These are phyloP conservation scores for Muschampia plurimacula DNA, from an alignment of 2,888 invertebrate genomes.

Conservation along the genomic window DNA sequence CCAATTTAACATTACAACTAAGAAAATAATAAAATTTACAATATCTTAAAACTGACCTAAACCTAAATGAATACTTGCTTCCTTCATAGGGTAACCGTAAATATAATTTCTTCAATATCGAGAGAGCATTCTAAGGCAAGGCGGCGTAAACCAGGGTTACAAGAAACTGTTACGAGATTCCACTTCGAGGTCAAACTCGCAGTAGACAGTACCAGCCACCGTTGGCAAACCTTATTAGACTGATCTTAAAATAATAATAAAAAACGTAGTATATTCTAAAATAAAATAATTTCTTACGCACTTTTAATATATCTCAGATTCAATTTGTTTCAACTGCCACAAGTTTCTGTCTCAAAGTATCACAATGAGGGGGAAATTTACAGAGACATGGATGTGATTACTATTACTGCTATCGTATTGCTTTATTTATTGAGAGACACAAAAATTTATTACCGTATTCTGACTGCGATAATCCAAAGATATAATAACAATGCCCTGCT, in stretches of 20 bases:
- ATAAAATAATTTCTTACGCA: slow-evolving; percentile 28
- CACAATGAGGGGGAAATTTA: slow-evolving; percentile 44
- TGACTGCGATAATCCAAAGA: slow-evolving; percentile 20
- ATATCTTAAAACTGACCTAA: slow-evolving; percentile 66
- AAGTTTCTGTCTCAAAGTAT: slow-evolving; percentile 40
- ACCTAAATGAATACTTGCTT: slow-evolving; percentile 83
- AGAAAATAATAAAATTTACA: slow-evolving; percentile 78
- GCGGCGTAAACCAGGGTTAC: slow-evolving; percentile 52
- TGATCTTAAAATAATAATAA: slow-evolving; percentile 22
- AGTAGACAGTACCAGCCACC: slow-evolving; percentile 9
- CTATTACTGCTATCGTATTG: slow-evolving; percentile 6
- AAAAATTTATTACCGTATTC: slow-evolving; percentile 29
- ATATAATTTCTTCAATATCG: slow-evolving; percentile 77
- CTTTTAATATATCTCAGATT: slow-evolving; percentile 22
- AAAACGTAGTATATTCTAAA: slow-evolving; percentile 21
- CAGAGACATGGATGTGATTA: not conserved
- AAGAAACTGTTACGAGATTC: slow-evolving; percentile 7
- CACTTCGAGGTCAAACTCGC: slow-evolving; percentile 18
- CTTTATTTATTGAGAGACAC: slow-evolving; percentile 36
- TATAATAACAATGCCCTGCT: slow-evolving; percentile 45
- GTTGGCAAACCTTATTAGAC: slow-evolving; percentile 16
- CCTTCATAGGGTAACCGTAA: slow-evolving; percentile 83
- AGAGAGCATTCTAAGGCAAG: slow-evolving; percentile 85
- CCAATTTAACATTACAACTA: slow-evolving; percentile 64
- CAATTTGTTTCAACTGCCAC: slow-evolving; percentile 5